A percentile compares a stretch with the other conserved stretches of the same genome.
These are phyloP conservation scores for Sinotaia quadrata DNA, from an alignment of 2,888 invertebrate species.

Conservation along the genomic window DNA sequence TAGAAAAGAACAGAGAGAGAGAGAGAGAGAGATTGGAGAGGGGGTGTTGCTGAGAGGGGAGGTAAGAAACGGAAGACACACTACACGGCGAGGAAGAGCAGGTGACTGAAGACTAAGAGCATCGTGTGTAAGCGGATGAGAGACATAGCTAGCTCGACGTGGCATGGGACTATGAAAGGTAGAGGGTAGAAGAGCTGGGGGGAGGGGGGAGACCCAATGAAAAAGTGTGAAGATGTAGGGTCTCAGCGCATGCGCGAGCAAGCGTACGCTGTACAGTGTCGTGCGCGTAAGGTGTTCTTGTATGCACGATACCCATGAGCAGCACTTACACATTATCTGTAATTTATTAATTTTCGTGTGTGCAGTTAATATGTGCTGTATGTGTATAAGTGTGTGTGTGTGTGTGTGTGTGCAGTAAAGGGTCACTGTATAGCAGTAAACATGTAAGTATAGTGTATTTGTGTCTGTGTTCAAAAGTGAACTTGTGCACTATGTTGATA, in stretches of 20 bases:
- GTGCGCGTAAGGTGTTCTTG: too few relatives aligned
- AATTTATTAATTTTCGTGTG: too few relatives aligned
- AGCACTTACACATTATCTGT: too few relatives aligned
- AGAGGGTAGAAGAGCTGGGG: neutral
- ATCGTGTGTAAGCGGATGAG: neutral
- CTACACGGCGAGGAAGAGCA: neutral
- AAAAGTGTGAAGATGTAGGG: neutral
- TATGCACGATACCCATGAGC: too few relatives aligned
- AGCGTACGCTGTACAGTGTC: too few relatives aligned
- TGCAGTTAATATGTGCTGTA: neutral
- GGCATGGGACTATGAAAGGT: neutral
- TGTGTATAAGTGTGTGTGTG: neutral
- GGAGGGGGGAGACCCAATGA: neutral
- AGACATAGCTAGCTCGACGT: neutral
- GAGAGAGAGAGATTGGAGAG: neutral
- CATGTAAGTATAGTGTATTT: too few relatives aligned
- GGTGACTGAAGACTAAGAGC: neutral
- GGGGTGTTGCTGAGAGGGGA: neutral
- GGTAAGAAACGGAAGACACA: neutral
- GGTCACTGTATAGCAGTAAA: too few relatives aligned
- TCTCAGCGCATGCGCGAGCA: neutral
- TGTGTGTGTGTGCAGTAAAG: neutral
- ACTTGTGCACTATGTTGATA: too few relatives aligned
- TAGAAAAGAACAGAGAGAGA: neutral
- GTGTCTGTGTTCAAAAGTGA: slow-evolving; percentile 1